A percentile compares a stretch with the other conserved stretches of the same genome.
These are phyloP conservation scores for Trichomalopsis sarcophagae DNA, from an alignment of 1,140 invertebrate genomes.

Conservation along the genomic window DNA sequence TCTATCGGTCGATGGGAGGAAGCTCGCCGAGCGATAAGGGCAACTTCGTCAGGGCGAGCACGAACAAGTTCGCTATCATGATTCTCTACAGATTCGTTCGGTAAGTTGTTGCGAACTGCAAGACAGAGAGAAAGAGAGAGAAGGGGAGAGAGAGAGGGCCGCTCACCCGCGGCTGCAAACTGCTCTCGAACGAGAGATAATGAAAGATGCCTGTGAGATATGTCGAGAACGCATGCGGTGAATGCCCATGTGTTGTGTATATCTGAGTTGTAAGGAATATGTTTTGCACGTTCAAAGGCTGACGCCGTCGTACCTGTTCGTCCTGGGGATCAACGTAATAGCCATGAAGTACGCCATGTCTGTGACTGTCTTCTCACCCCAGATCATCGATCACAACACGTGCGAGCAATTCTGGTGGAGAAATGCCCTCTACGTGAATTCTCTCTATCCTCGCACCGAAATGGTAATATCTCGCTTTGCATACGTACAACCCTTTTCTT, in stretches of 20 bases:
- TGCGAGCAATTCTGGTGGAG: conserved; percentile 89
- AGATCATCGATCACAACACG: conserved; percentile 83
- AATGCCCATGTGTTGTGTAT: conserved; percentile 8
- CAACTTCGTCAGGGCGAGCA: conserved; percentile 68
- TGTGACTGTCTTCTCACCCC: conserved; percentile 84
- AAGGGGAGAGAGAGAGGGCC: background rate
- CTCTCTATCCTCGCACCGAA: conserved; percentile 84
- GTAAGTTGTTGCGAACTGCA: conserved; percentile 61
- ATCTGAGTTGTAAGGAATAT: background rate
- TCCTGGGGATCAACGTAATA: conserved; percentile 84
- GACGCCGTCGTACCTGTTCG: conserved; percentile 88
- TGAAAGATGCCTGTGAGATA: conserved; percentile 5
- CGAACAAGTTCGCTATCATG: conserved; percentile 76
- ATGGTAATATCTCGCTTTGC: conserved; percentile 75
- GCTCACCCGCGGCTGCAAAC: background rate
- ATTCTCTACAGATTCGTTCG: conserved; percentile 81
- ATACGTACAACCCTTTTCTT: background rate
- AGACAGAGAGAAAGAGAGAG: background rate
- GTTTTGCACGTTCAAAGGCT: conserved; percentile 72
- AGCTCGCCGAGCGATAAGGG: conserved; percentile 67
- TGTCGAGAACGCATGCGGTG: background rate
- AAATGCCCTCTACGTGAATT: conserved; percentile 88
- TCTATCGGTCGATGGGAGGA: conserved; percentile 79
- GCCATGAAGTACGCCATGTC: conserved; percentile 78
- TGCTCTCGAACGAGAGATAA: conserved; percentile 5